Conservation (phyloP, 1,140 invertebrate genomes). For the Sminthurinus signatus region DNA sequence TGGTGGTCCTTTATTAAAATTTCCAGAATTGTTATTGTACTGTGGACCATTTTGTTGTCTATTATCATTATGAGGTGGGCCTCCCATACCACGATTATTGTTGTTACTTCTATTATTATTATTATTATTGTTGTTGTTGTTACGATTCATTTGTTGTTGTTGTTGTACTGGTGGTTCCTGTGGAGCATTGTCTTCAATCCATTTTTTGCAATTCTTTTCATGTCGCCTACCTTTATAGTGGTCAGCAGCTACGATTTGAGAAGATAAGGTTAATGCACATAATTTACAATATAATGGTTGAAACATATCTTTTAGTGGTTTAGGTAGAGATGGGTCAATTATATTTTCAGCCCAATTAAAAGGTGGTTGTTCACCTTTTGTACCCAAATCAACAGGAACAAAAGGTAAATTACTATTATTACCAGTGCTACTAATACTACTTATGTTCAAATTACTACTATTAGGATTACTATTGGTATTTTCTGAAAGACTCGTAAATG, state of each 20-base stretch:
- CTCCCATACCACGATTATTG: no score
- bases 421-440: constrained; percentile 11
- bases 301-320: constrained; percentile 30
- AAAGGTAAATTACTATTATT: constrained; percentile 1
- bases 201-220: constrained; percentile 18
- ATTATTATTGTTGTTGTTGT: no score
- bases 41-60: no score
- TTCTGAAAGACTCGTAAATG: constrained; percentile 11
- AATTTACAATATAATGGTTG: constrained; percentile 34
- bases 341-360: constrained; percentile 16
- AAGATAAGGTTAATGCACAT: constrained; percentile 26
- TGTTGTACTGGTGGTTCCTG: no score
- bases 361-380: neutral
- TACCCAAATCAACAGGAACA: no score
- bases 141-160: no score
- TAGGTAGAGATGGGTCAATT: constrained; percentile 22
- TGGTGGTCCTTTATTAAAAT: no score
- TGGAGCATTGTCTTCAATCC: constrained; percentile 18
- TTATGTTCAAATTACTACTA: constrained; percentile 10
- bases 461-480: neutral
- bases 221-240: constrained; percentile 35
- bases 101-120: no score
- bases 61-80: no score
- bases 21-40: no score
- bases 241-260: constrained; percentile 27